Base-by-base conservation (phyloP, 1,140 invertebrate genomes). In the Laupala kohalensis region DNA sequence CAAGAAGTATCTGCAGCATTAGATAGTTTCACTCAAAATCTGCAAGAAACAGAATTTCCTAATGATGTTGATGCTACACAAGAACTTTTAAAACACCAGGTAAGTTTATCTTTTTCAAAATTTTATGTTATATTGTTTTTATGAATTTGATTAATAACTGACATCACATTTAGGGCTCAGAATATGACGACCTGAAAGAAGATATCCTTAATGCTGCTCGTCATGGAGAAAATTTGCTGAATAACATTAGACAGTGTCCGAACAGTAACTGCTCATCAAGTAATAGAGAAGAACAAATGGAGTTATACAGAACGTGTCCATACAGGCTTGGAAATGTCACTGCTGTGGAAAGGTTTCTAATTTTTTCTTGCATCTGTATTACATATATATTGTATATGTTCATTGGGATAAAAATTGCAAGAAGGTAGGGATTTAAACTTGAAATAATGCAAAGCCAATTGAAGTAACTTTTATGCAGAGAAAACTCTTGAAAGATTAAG, bases 261-360 rank as follows among this genome's bases (percentile, higher is more conserved):
- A 64, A 26, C 63, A 65, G 62, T 70, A 65, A 64, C 69, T 12
- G 12, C 25, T 23, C 62, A 25, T 64, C 23, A 24, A 26, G 5
- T 25, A 62, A 25, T 64, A 27, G 69, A 19, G 53, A 70, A 23
- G 63, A 70, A 15, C 69, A 70, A 64, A 15, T 70, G 15, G 69
- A 66, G 12, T 3, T 71, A 15, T 71, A 71, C 25, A 25, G 70
- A 28, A 30, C 26, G 0, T 71, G 70, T 30, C 69, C 82, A 78
- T 63, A 80, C 79, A 64, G 86, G 91, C 86, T 93, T 70, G 92
- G 93, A 76, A 96, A 97, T 84, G 92, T 97, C 67, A 90, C 94
- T 73, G 90, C 94, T 70, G 90, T 97, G 73, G 94, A 97, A 83
- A 92, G 93, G 91, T 93, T 82, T 74, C 71, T 76, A 53, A 64